These are phyloP conservation scores for Byasa hedistus DNA, from an alignment of 2,888 invertebrate genomes.

Conservation along the genomic window DNA sequence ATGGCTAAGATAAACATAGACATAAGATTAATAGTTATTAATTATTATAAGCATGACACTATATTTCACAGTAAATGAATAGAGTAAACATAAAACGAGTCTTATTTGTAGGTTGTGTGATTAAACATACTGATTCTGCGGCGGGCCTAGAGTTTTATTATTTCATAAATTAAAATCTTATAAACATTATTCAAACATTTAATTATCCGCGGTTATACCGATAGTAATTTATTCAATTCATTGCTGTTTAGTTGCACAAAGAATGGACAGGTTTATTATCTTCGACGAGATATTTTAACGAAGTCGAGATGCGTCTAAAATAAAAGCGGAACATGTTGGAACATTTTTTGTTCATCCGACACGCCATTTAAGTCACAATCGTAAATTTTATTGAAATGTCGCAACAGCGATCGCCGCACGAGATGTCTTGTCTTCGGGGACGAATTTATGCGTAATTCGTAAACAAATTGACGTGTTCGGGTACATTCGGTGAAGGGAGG, in stretches of 20 bases:
- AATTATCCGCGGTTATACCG: conserved; percentile 40
- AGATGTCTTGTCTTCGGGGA: conserved; percentile 76
- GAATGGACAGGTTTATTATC: conserved; percentile 71
- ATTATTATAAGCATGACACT: conserved; percentile 10
- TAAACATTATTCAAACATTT: conserved; percentile 39
- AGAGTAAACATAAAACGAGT: conserved; percentile 13
- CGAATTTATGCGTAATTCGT: conserved; percentile 80
- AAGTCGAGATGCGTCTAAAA: conserved; percentile 69
- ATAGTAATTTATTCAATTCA: conserved; percentile 61
- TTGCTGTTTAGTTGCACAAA: conserved; percentile 59
- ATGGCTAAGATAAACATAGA: not conserved
- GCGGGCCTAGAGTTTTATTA: conserved; percentile 22
- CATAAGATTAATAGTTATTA: not conserved
- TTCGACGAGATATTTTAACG: conserved; percentile 74
- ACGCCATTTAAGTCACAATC: conserved; percentile 78
- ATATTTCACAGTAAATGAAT: conserved; percentile 8
- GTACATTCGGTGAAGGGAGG: conserved; percentile 64
- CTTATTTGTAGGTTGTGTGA: conserved; percentile 7
- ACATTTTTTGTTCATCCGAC: conserved; percentile 73
- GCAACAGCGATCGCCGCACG: conserved; percentile 75
- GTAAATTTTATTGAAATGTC: conserved; percentile 81
- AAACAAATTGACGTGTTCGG: conserved; percentile 77
- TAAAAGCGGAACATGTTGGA: conserved; percentile 70
- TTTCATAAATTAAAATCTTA: conserved; percentile 31
- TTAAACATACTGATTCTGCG: conserved; percentile 9